phyloP scores from a whole-genome alignment of 2,888 invertebrate species.

The Volucella inanis region DNA sequence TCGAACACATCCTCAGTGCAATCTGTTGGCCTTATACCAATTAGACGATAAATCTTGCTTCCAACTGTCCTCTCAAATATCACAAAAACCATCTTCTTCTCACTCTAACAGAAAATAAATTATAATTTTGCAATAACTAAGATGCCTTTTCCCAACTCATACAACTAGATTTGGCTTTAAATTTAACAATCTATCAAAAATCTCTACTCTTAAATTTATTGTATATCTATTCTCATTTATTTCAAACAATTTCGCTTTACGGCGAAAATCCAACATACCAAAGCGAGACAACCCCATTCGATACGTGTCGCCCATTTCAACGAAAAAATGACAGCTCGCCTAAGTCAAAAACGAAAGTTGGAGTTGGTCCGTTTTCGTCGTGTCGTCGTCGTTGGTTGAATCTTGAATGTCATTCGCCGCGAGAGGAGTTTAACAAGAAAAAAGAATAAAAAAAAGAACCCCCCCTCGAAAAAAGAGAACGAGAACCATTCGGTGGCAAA shows the following conservation, averaged over 20 bases:
- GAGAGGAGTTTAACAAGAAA: constrained; percentile 62
- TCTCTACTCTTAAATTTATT: neutral
- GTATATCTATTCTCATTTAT: neutral
- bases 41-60: too few species aligned
- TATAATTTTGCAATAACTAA: too few species aligned
- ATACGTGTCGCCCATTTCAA: neutral
- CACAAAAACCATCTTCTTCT: too few species aligned
- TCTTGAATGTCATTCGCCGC: constrained; percentile 71
- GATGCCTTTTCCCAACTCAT: too few species aligned
- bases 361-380: constrained; percentile 68
- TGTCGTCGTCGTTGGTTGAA: constrained; percentile 64
- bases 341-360: constrained; percentile 71
- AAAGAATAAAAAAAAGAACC: constrained; percentile 1
- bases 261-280: constrained; percentile 18
- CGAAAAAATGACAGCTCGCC: constrained; percentile 54
- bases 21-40: too few species aligned
- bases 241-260: neutral
- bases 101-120: too few species aligned
- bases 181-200: neutral
- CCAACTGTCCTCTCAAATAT: too few species aligned
- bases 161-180: too few species aligned
- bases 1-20: too few species aligned
- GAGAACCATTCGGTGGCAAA: constrained; percentile 63
- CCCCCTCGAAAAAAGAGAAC: constrained; percentile 29
- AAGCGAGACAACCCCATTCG: constrained; percentile 31